A percentile compares a stretch with the other conserved stretches of the same genome.
phyloP scores from a whole-genome alignment of 92 coral and sea anemone species.

The Zoanthus sansibaricus region DNA sequence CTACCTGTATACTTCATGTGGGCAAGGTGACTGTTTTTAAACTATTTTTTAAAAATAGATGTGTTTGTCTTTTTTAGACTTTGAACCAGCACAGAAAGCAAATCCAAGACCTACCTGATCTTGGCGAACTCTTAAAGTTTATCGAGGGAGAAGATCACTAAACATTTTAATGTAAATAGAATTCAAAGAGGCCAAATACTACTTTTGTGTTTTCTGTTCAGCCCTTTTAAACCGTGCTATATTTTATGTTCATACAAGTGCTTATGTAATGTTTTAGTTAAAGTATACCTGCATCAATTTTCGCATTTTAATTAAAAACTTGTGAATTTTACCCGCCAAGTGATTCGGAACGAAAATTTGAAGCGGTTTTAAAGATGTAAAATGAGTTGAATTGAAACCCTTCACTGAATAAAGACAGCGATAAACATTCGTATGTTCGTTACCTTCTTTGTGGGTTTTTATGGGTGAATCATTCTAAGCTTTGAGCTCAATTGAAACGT shows the following conservation, averaged over 20 bases:
- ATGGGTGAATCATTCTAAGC: too few species aligned
- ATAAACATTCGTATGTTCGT: too few species aligned
- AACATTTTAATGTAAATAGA: background rate
- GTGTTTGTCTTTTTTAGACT: slow-evolving; percentile 46
- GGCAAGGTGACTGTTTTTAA: background rate
- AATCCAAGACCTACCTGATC: slow-evolving; percentile 52
- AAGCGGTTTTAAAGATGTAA: too few species aligned
- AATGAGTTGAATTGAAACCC: too few species aligned
- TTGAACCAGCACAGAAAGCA: slow-evolving; percentile 58
- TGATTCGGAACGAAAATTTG: too few species aligned
- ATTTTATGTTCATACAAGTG: background rate
- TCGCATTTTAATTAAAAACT: background rate
- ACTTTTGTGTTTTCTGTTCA: background rate
- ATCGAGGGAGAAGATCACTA: slow-evolving; percentile 35
- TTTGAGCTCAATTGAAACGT: too few species aligned
- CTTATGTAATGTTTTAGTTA: background rate
- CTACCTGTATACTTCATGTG: too few species aligned
- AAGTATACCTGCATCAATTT: background rate
- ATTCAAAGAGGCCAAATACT: too few species aligned
- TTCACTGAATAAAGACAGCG: too few species aligned
- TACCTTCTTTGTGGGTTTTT: too few species aligned
- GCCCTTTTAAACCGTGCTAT: background rate
- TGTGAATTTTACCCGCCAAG: too few species aligned
- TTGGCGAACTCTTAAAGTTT: slow-evolving; percentile 45
- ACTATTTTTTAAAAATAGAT: background rate